Evolutionary conservation across 2,888 invertebrate species (phyloP).

Genomic region (Bursaphelenchus okinawaensis): DNA sequence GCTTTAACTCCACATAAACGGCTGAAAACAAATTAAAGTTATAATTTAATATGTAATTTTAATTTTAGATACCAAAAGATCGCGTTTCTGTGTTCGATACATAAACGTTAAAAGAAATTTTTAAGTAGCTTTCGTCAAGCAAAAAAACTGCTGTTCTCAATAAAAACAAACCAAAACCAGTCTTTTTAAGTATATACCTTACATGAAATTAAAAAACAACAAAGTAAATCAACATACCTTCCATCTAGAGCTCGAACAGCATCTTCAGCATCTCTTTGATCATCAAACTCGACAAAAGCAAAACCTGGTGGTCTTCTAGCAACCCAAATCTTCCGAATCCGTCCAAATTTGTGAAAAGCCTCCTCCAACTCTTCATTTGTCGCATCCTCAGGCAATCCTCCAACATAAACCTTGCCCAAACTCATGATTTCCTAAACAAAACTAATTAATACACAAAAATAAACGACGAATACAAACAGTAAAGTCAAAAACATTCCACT

Average conservation of each 20-base stretch:
- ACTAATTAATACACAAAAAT: too few relatives aligned
- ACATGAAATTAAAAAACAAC: neutral
- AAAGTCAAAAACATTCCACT: neutral
- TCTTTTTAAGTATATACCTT: neutral
- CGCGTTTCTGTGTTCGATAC: too few relatives aligned
- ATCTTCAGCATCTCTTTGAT: slow-evolving; percentile 69
- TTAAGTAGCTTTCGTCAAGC: neutral
- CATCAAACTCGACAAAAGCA: slow-evolving; percentile 63
- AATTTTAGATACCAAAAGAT: neutral
- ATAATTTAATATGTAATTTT: neutral
- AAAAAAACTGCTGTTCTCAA: slow-evolving; percentile 63
- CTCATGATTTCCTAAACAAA: slow-evolving; percentile 6
- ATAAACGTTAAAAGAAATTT: neutral
- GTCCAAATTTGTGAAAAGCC: slow-evolving; percentile 80
- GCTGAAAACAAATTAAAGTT: slow-evolving; percentile 38
- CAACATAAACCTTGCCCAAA: slow-evolving; percentile 77
- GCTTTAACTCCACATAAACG: slow-evolving; percentile 60
- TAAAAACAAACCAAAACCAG: slow-evolving; percentile 18
- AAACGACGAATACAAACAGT: neutral
- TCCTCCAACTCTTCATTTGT: slow-evolving; percentile 64
- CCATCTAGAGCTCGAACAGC: slow-evolving; percentile 60
- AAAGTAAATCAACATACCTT: slow-evolving; percentile 7
- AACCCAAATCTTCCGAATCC: slow-evolving; percentile 84
- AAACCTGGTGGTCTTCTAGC: slow-evolving; percentile 80
- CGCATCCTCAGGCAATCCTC: slow-evolving; percentile 82